Base-by-base conservation (phyloP, 1,140 invertebrate species). In the Psix sp. region DNA sequence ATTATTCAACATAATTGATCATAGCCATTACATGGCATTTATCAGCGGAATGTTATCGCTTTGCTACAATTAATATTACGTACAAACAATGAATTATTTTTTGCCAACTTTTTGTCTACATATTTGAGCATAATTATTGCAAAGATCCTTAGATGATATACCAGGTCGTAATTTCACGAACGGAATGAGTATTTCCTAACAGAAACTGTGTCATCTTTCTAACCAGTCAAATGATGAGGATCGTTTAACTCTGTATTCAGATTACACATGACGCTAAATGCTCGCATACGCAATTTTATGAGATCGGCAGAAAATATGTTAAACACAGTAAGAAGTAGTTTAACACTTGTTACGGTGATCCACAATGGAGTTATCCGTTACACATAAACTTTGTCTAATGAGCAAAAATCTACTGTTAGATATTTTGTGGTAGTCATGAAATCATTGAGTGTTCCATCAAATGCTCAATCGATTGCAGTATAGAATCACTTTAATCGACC, bases 361-460 rank as follows among this genome's bases (percentile, higher is more conserved):
- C n/a, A 48, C 33, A 59, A 59, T 48, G 24, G 20, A 31, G 35
- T 33, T 31, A 26, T 39, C 56, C 56, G 56, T 59, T 59, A 59
- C 20, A 18, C 43, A 48, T 59, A 59, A 59, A 39, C 33, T 21
- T 11, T 5, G 56, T 35, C 17, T 59, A 39, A 59, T 48, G 43
- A 39, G 35, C 33, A 39, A 46, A 48, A 59, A 57, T 56, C 14
- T 15, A 13, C 2, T 16, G 56, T 20, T 26, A 33, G 15, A 48
- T 48, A 38, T 59, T 59, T 16, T n/a, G 14, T 29, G 0, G 18
- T 1, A 11, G 9, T 11, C 2, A 18, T 0, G 11, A 9, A 46
- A 38, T 21, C 36, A 36, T n/a, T 17, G 13, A 3, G 11, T 29
- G 26, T 14, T 26, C 13, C 10, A 6, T 5, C 16, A 10, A 13